Percentiles rank a stretch among this genome's conserved stretches.
phyloP scores from a whole-genome alignment of 2,113 vertebrate genomes.

The Pardalotus punctatus region DNA sequence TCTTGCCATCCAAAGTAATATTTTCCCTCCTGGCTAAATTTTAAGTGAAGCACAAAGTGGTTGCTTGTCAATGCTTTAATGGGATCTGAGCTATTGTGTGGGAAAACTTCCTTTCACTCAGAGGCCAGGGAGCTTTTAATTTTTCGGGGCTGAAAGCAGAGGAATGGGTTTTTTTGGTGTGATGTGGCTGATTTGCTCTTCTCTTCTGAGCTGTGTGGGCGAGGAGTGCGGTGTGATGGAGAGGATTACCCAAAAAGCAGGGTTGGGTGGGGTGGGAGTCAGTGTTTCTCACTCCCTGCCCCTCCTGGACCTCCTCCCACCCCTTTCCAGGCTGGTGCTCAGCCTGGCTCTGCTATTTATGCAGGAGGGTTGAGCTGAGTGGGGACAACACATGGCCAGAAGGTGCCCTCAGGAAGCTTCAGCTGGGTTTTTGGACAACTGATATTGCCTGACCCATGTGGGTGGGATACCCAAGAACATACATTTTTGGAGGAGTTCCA shows the following conservation, averaged over 20 bases:
- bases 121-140: conserved; percentile 19
- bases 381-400: not conserved
- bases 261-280: not conserved
- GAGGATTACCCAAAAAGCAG: not conserved
- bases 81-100: conserved; percentile 33
- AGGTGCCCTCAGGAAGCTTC: not conserved
- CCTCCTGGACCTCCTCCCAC: not conserved
- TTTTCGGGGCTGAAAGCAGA: not conserved
- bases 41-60: conserved; percentile 47
- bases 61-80: conserved; percentile 47
- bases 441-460: not conserved
- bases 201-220: not conserved
- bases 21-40: conserved; percentile 55
- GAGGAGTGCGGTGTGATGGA: not conserved
- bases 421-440: not conserved
- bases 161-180: not conserved
- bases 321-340: not conserved
- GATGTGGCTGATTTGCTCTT: not conserved
- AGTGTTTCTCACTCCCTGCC: not conserved
- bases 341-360: not conserved
- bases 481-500: not conserved
- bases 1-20: not conserved
- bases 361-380: not conserved
- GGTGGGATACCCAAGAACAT: not conserved
- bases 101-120: conserved; percentile 32